Base-by-base conservation (phyloP, 2,113 vertebrate species). In the Nesogale talazaci region DNA sequence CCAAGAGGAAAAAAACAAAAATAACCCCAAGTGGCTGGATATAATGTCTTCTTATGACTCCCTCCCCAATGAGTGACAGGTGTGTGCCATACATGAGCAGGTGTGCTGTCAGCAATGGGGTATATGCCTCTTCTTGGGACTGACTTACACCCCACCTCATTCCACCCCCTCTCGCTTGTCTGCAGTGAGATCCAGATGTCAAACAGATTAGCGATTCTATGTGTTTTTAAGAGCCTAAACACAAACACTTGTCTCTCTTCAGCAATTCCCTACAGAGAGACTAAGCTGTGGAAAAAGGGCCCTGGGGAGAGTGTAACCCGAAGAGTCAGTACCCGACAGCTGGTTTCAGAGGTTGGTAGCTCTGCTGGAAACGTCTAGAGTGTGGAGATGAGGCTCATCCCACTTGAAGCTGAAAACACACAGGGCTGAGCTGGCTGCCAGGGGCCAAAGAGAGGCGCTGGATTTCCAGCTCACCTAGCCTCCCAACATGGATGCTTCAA, bases 11-110 rank as follows among this genome's bases (percentile, higher is more conserved):
- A 63, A 94, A 82, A 63, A 7, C 65, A 25, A 81, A 69, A 61
- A 61, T 6, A 14, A 4, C 3, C 61, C 65, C 75, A 23, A 1
- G 2, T 2, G 75, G 46, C 59, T 59, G 29, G 20, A 27, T 67
- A 23, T 94, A 92, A 94, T 86, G 87, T 97, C 96, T 97, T 95
- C 94, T 76, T 97, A 94, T 89, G 97, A 93, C 87, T 97, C 95
- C 88, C 75, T 95, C 88, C 14, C 0, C 96, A 87, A 92, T 93
- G 97, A 98, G 97, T 96, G 70, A 20, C 31, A 72, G 20, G 20
- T 96, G 82, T 98, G 97, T 96, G 94, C 34, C 67, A 70, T 72
- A 98, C 96, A 96, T 94, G 95, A 97, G 96, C 97, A 98, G 97
- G 97, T 98, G 97, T 97, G 97, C 97, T 95, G 98, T 97, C 97